A percentile compares a stretch with the other conserved stretches of the same genome.
These are phyloP conservation scores for Pharmacophagus antenor DNA, from an alignment of 2,888 invertebrate species.

Conservation along the genomic window DNA sequence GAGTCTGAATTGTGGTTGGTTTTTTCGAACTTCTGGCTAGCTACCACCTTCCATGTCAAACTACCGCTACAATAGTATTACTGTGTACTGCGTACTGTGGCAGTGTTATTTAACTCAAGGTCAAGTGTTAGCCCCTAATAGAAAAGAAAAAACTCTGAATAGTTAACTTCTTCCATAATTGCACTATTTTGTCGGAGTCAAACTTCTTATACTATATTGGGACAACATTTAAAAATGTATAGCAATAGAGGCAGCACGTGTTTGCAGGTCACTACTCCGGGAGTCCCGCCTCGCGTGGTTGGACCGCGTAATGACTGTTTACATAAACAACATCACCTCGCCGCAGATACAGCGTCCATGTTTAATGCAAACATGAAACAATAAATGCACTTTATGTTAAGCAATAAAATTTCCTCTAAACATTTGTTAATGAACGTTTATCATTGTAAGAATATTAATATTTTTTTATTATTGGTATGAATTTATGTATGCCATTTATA, in stretches of 20 bases:
- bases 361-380: slow-evolving; percentile 3
- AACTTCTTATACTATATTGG: no score
- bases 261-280: slow-evolving; percentile 32
- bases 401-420: slow-evolving; percentile 17
- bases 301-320: slow-evolving; percentile 49
- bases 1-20: no score
- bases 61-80: no score
- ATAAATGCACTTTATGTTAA: slow-evolving; percentile 11
- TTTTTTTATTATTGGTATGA: background rate
- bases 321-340: slow-evolving; percentile 36
- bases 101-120: no score
- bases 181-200: no score
- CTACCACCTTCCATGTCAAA: no score
- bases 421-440: slow-evolving; percentile 3
- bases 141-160: no score
- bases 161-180: no score
- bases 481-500: background rate
- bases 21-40: no score
- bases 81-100: no score
- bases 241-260: slow-evolving; percentile 22
- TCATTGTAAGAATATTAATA: slow-evolving; percentile 8
- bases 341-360: slow-evolving; percentile 22
- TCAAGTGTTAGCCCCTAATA: no score
- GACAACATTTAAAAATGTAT: background rate
- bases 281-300: slow-evolving; percentile 40